A percentile compares a stretch with the other conserved stretches of the same genome.
Conservation (phyloP, 2,888 invertebrate species). For the Deilephila porcellus region DNA sequence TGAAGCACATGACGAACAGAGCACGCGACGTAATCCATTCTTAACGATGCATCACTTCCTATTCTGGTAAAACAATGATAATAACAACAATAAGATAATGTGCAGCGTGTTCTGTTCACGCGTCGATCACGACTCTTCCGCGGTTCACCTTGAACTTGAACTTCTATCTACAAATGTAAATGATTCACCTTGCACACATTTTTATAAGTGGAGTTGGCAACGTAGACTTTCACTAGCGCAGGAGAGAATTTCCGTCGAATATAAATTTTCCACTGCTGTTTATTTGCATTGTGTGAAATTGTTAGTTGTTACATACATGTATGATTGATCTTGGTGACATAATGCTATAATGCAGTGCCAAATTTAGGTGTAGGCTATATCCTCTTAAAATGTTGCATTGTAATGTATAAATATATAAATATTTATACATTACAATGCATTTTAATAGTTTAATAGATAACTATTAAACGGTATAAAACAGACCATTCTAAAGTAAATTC, state of each 20-base stretch:
- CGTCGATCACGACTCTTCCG: constrained; percentile 45
- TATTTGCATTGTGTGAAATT: neutral
- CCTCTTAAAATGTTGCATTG: neutral
- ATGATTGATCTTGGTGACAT: neutral
- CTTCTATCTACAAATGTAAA: constrained; percentile 39
- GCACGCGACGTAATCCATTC: neutral
- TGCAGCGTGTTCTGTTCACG: constrained; percentile 33
- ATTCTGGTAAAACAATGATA: constrained; percentile 6
- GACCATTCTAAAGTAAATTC: neutral
- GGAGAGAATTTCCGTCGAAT: constrained; percentile 19
- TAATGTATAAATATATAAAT: neutral
- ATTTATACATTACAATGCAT: too few relatives aligned
- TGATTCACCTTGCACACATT: constrained; percentile 48
- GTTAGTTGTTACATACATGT: neutral
- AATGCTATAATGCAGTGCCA: neutral
- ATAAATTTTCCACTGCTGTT: neutral
- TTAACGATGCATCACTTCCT: constrained; percentile 6
- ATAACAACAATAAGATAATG: constrained; percentile 5
- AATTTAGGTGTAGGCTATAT: neutral
- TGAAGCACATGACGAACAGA: neutral
- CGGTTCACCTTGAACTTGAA: constrained; percentile 64
- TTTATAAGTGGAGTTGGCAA: constrained; percentile 42
- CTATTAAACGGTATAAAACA: neutral
- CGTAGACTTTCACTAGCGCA: constrained; percentile 40
- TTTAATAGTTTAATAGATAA: too few relatives aligned